Base-by-base conservation (phyloP, 2,797 vertebrate genomes). In the Gila robusta region DNA sequence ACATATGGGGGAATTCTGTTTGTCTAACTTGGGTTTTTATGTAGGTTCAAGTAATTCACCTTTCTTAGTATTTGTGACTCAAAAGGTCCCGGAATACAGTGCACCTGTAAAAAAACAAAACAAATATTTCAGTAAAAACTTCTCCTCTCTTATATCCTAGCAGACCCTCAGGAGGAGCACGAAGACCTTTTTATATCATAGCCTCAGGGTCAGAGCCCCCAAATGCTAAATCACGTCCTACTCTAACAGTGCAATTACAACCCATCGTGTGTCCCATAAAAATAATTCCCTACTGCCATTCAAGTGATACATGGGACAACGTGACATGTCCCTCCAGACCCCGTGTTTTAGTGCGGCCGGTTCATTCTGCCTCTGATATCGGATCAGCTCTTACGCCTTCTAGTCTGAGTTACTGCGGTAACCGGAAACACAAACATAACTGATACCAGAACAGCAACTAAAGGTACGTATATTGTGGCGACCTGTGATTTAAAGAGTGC, bases 211-310 rank as follows among this genome's bases (percentile, higher is more conserved):
- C 84, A 85, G 44, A 87, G 67, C 74, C 79, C 79, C 67, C 39
- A 78, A 77, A 85, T 81, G 44, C 79, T 85, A 82, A 89, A 88
- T 86, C 85, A 88, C n/a, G 32, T 21, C 76, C 84, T 76, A 82
- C 85, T 82, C 26, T 70, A 79, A 83, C 86, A 86, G 84, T 72
- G 85, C 78, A 84, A 78, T 83, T 87, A 83, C 82, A 85, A 82
- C 76, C 83, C 84, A 82, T 79, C 82, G 82, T 83, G 77, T 85
- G 86, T 89, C 89, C 70, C 85, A 80, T 87, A 87, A 88, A 88
- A 87, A 86, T 88, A 81, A 87, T 87, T 87, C 84, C 37, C 86
- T 74, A 76, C 70, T 80, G 85, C 87, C 78, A 86, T 88, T 91
- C 74, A 66, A 79, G 88, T 84, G 88, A 91, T 87, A 82, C 78